These are phyloP conservation scores for Eubasilissa splendida DNA, from an alignment of 2,888 invertebrate genomes.

Conservation along the genomic window DNA sequence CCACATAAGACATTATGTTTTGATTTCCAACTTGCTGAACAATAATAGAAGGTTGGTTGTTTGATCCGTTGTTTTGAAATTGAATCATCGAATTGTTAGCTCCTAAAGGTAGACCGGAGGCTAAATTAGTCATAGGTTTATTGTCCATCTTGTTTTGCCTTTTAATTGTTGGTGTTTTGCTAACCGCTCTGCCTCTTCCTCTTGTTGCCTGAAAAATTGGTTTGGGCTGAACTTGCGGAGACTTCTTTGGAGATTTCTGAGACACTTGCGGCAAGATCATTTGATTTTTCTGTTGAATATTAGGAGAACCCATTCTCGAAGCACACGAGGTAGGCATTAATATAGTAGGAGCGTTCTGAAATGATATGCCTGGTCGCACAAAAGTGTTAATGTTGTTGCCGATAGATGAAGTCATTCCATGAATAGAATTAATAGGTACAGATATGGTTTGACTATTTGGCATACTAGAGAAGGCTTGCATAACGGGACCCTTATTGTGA, in stretches of 20 bases:
- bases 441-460: constrained; percentile 71
- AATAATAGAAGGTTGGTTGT: constrained; percentile 77
- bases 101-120: constrained; percentile 67
- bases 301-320: constrained; percentile 69
- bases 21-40: constrained; percentile 78
- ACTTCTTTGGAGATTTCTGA: constrained; percentile 71
- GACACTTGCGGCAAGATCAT: constrained; percentile 66
- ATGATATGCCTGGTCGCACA: constrained; percentile 67
- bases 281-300: constrained; percentile 69
- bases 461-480: constrained; percentile 70
- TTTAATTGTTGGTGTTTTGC: constrained; percentile 70
- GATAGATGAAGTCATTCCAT: constrained; percentile 69
- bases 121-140: constrained; percentile 69
- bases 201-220: constrained; percentile 70
- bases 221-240: constrained; percentile 70
- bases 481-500: constrained; percentile 68
- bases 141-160: constrained; percentile 69
- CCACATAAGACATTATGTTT: constrained; percentile 78
- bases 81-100: constrained; percentile 73
- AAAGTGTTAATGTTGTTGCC: constrained; percentile 68
- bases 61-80: constrained; percentile 72
- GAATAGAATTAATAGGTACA: constrained; percentile 70
- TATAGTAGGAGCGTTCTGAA: constrained; percentile 69
- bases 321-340: constrained; percentile 70
- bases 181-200: constrained; percentile 68